Percentiles rank a stretch among this genome's conserved stretches.
Evolutionary conservation across 2,797 vertebrate genomes (phyloP).

Genomic region (Apogon hyalosoma): DNA sequence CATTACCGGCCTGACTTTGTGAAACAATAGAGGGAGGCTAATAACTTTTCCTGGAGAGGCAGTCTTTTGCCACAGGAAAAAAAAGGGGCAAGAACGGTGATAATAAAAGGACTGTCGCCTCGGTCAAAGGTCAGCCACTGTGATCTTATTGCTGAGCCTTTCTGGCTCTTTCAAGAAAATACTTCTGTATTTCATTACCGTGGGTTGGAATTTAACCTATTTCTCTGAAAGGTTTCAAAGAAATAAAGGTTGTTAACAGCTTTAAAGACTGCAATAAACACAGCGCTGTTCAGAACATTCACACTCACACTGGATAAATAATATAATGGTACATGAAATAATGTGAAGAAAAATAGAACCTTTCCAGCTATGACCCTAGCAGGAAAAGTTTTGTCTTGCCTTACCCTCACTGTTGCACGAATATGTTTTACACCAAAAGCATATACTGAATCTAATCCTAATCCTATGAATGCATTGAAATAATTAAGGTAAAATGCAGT

Average conservation of each 20-base stretch:
- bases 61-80: slow-evolving; percentile 81
- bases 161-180: slow-evolving; percentile 82
- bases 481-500: too few relatives aligned
- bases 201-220: slow-evolving; percentile 80
- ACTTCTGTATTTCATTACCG: slow-evolving; percentile 86
- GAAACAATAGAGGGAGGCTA: slow-evolving; percentile 85
- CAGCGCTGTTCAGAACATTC: not conserved
- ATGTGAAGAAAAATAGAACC: not conserved
- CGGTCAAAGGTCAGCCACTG: slow-evolving; percentile 88
- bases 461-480: too few relatives aligned
- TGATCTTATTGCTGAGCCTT: slow-evolving; percentile 87
- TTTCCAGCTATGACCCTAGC: not conserved
- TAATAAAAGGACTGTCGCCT: slow-evolving; percentile 87
- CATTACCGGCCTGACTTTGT: slow-evolving; percentile 80
- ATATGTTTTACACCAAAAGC: too few relatives aligned
- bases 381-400: too few relatives aligned
- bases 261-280: slow-evolving; percentile 44
- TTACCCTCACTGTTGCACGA: too few relatives aligned
- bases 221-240: slow-evolving; percentile 64
- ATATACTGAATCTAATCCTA: too few relatives aligned
- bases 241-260: slow-evolving; percentile 58
- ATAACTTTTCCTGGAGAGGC: slow-evolving; percentile 85
- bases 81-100: slow-evolving; percentile 75
- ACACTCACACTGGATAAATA: too few relatives aligned
- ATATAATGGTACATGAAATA: too few relatives aligned